Percentiles rank a stretch among this genome's conserved stretches.
Evolutionary conservation across 2,888 invertebrate genomes (phyloP).

Genomic region (Chalcosyrphus nemorum): DNA sequence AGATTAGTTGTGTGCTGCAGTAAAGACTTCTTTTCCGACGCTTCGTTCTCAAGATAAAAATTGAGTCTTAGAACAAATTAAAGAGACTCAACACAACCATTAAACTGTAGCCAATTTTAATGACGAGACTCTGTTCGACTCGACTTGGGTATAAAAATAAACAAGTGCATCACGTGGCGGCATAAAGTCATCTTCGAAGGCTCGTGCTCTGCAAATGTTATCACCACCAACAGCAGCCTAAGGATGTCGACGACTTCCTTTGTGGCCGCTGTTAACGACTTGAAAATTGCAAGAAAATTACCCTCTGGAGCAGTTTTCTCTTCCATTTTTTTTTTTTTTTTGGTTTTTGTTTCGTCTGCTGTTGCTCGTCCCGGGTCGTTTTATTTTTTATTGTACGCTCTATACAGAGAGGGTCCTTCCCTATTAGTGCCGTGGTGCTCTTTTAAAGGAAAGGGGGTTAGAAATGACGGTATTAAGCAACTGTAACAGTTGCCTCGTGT

Average conservation of each 20-base stretch:
- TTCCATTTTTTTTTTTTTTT: background rate
- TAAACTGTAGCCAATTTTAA: conserved; percentile 53
- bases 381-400: conserved; percentile 38
- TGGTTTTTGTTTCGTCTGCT: conserved; percentile 1
- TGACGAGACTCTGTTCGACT: too few species aligned
- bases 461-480: conserved; percentile 71
- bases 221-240: conserved; percentile 66
- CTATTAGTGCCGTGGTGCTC: conserved; percentile 47
- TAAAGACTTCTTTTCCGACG: too few species aligned
- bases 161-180: conserved; percentile 35
- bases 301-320: conserved; percentile 73
- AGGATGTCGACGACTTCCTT: conserved; percentile 71
- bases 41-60: background rate
- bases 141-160: conserved; percentile 36
- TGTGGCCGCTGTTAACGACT: conserved; percentile 78
- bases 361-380: conserved; percentile 13
- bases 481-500: conserved; percentile 56
- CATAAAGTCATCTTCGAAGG: conserved; percentile 54
- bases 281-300: conserved; percentile 81
- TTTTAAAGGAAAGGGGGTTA: too few species aligned
- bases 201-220: conserved; percentile 48
- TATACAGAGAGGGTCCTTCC: conserved; percentile 34
- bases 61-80: conserved; percentile 22
- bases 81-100: conserved; percentile 24
- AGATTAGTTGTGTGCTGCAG: too few species aligned